Evolutionary conservation across 1,140 invertebrate species (phyloP).

Genomic region (Ganaspis sp.): DNA sequence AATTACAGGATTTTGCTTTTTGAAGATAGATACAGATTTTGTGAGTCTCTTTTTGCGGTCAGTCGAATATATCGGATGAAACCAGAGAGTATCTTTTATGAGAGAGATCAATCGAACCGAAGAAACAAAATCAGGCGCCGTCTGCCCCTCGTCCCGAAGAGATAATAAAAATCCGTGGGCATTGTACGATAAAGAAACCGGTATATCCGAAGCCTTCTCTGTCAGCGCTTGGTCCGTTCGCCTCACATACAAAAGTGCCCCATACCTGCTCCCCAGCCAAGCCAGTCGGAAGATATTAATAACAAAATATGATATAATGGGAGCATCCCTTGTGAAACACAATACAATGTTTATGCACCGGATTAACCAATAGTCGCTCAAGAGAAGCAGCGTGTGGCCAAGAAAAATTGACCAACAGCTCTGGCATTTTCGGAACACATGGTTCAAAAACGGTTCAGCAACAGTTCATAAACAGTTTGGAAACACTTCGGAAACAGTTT

Average conservation of each 20-base stretch:
- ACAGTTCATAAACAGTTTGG: too few species aligned
- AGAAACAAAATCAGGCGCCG: conserved; percentile 35
- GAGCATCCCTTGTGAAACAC: conserved; percentile 72
- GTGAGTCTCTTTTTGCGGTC: conserved; percentile 10
- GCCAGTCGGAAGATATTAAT: conserved; percentile 77
- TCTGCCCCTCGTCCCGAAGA: conserved; percentile 40
- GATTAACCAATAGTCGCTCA: conserved; percentile 70
- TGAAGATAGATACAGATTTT: not conserved
- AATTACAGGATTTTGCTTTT: not conserved
- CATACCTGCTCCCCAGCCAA: conserved; percentile 68
- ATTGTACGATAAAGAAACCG: conserved; percentile 69
- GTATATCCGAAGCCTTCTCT: conserved; percentile 59
- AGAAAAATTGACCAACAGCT: conserved; percentile 36
- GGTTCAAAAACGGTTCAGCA: conserved; percentile 61
- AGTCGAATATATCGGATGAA: conserved; percentile 16
- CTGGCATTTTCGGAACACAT: conserved; percentile 62
- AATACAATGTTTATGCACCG: conserved; percentile 75
- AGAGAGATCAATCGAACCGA: conserved; percentile 20
- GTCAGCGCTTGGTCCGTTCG: conserved; percentile 58
- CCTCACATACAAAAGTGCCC: conserved; percentile 67
- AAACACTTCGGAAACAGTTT: too few species aligned
- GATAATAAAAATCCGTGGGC: conserved; percentile 63
- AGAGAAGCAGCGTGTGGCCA: conserved; percentile 63
- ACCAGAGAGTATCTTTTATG: conserved; percentile 20
- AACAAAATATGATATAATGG: conserved; percentile 77